Percentiles rank a stretch among this genome's conserved stretches.
These are phyloP conservation scores for Pavo muticus DNA, from an alignment of 2,113 vertebrate species.

Conservation along the genomic window DNA sequence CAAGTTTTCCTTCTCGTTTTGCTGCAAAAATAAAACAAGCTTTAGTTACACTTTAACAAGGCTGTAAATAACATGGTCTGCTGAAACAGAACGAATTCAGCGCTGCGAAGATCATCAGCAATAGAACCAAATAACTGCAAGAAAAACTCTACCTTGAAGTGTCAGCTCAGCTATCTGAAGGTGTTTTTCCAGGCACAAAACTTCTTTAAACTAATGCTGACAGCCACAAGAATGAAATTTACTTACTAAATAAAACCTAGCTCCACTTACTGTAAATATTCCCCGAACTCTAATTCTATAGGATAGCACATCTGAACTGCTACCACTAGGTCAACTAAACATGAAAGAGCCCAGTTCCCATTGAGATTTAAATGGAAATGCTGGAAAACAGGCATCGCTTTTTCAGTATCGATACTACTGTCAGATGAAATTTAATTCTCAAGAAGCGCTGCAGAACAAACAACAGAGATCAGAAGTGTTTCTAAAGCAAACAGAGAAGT, in stretches of 20 bases:
- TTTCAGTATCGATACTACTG: neutral
- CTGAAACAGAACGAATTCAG: neutral
- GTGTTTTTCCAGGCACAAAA: neutral
- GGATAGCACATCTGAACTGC: neutral
- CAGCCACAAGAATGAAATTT: neutral
- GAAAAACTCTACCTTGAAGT: neutral
- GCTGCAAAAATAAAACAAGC: constrained; percentile 73
- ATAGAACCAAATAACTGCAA: neutral
- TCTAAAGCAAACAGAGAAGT: neutral
- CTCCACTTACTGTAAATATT: neutral
- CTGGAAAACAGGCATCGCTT: neutral
- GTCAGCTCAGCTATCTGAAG: neutral
- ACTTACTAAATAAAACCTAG: neutral
- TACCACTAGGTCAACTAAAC: neutral
- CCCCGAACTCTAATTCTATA: neutral
- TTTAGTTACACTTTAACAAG: neutral
- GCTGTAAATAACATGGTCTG: neutral
- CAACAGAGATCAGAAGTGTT: neutral
- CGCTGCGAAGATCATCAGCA: neutral
- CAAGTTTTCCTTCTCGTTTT: constrained; percentile 88
- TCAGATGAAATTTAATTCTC: neutral
- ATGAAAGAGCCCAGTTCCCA: neutral
- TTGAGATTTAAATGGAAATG: neutral
- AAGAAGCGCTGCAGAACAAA: neutral
- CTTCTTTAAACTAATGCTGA: neutral